Evolutionary conservation across 2,113 vertebrate genomes (phyloP).

Genomic region (Phyllostomus discolor): DNA sequence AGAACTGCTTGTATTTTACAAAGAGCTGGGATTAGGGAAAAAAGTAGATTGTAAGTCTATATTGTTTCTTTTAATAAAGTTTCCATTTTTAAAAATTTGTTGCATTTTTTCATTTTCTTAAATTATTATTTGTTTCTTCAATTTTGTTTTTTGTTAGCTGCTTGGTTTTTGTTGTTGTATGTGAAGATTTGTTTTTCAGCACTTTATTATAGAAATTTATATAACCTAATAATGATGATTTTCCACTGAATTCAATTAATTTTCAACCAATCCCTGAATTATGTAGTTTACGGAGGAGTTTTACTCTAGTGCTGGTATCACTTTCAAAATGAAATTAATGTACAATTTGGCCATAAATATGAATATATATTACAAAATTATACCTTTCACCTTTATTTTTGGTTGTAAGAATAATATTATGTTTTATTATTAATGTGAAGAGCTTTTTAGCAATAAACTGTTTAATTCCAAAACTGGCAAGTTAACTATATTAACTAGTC

Average conservation of each 20-base stretch:
- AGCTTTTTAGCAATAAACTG: neutral
- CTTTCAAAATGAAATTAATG: neutral
- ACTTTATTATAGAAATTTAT: neutral
- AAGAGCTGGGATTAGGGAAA: neutral
- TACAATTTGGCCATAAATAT: neutral
- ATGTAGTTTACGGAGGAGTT: neutral
- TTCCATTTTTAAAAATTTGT: neutral
- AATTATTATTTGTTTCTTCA: neutral
- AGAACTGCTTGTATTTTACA: neutral
- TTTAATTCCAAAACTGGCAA: neutral
- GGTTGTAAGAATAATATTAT: neutral
- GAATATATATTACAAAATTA: neutral
- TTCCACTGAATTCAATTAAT: neutral
- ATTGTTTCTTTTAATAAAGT: neutral
- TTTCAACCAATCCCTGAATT: neutral
- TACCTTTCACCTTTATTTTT: neutral
- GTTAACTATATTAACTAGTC: neutral
- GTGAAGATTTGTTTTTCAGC: neutral
- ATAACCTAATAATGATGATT: neutral
- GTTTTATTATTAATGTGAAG: neutral
- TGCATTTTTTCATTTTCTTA: neutral
- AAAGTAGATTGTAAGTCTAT: neutral
- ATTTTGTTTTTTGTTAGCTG: neutral
- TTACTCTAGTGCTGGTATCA: neutral
- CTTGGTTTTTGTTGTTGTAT: neutral